Conservation (phyloP, 2,888 invertebrate species). For the Cephonodes hylas region DNA sequence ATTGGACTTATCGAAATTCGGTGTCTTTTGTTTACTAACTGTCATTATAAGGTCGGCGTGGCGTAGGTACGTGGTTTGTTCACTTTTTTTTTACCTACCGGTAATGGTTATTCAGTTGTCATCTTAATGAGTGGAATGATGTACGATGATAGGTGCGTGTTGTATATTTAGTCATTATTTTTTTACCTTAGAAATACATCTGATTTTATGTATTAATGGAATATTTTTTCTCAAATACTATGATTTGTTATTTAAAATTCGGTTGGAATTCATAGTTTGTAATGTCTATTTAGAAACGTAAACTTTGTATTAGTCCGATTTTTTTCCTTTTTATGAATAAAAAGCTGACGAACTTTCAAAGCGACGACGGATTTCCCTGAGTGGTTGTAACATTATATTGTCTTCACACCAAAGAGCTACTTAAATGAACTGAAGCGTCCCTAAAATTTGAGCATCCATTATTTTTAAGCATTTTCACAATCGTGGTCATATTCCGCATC, state of each 20-base stretch:
- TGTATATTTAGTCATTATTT: not conserved
- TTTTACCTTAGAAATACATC: not conserved
- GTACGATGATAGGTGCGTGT: not conserved
- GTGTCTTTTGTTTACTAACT: not conserved
- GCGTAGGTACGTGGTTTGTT: not conserved
- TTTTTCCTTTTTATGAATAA: not conserved
- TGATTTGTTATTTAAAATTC: not conserved
- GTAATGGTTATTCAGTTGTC: not conserved
- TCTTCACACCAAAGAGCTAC: slow-evolving; percentile 22
- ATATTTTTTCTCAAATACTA: not conserved
- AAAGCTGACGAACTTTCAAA: slow-evolving; percentile 7
- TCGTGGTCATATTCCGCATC: slow-evolving; percentile 34
- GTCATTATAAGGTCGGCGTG: not conserved
- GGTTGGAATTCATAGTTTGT: not conserved
- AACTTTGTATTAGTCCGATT: too few relatives aligned
- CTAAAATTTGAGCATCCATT: slow-evolving; percentile 42
- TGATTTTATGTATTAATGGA: not conserved
- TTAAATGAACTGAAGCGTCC: slow-evolving; percentile 40
- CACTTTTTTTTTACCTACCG: not conserved
- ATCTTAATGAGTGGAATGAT: not conserved
- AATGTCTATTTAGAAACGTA: too few relatives aligned
- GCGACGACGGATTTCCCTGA: slow-evolving; percentile 14
- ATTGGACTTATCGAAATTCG: not conserved
- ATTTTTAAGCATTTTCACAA: slow-evolving; percentile 39
- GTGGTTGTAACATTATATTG: slow-evolving; percentile 14